Evolutionary conservation across 2,113 vertebrate genomes (phyloP).

Genomic region (Tursiops truncatus): DNA sequence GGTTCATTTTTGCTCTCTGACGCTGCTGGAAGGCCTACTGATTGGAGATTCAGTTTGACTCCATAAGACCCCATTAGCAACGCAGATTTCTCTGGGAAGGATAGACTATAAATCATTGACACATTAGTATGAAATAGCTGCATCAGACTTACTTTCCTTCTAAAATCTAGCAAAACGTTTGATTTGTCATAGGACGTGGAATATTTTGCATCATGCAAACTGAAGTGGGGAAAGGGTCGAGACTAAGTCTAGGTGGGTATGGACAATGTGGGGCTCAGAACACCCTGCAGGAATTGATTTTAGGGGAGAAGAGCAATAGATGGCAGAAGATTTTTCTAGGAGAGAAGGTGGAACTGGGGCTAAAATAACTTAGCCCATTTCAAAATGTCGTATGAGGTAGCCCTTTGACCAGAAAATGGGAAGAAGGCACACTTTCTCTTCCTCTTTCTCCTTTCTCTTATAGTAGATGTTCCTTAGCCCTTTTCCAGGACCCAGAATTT

Average conservation of each 20-base stretch:
- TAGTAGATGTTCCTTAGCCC: neutral
- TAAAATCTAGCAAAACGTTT: neutral
- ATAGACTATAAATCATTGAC: slow-evolving; percentile 6
- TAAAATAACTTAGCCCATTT: neutral
- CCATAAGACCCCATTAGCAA: neutral
- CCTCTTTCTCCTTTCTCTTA: neutral
- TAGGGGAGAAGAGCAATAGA: neutral
- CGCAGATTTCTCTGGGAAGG: slow-evolving; percentile 5
- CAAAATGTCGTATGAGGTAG: neutral
- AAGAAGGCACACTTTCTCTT: neutral
- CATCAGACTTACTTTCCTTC: slow-evolving; percentile 40
- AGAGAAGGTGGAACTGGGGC: neutral
- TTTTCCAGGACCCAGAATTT: neutral
- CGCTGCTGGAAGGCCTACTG: neutral
- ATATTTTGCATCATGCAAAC: neutral
- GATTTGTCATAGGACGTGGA: neutral
- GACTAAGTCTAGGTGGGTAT: neutral
- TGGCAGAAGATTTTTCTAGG: neutral
- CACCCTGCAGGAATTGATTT: neutral
- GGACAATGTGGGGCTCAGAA: neutral
- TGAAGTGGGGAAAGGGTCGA: neutral
- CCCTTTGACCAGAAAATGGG: neutral
- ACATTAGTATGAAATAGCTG: slow-evolving; percentile 2
- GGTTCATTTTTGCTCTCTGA: neutral
- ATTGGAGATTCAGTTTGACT: neutral